These are phyloP conservation scores for Actinopyga echinites DNA, from an alignment of 53 echinoderm and acorn worm species.

Conservation along the genomic window DNA sequence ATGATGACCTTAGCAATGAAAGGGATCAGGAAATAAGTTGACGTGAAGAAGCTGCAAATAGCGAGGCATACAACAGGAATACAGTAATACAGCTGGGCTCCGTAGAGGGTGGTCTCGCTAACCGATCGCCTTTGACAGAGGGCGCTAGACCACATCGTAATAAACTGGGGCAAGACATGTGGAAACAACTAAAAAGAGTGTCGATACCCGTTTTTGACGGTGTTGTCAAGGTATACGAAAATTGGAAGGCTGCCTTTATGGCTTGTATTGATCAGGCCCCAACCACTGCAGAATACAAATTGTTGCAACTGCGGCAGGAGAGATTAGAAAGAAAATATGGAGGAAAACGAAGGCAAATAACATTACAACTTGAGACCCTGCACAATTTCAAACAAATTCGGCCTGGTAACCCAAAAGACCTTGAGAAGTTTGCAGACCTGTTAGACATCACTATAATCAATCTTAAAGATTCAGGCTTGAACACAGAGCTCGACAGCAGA, in stretches of 20 bases:
- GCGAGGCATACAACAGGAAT: no score
- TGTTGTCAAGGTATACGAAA: neutral
- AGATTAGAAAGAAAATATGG: slow-evolving; percentile 10
- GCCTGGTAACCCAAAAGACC: slow-evolving; percentile 8
- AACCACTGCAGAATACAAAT: no score
- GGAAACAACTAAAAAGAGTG: slow-evolving; percentile 22
- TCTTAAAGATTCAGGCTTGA: neutral
- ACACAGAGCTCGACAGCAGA: neutral
- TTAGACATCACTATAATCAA: slow-evolving; percentile 11
- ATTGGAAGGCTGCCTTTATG: slow-evolving; percentile 2
- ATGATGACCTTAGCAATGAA: no score
- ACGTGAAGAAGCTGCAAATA: no score
- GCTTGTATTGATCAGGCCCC: neutral
- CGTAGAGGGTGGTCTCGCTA: no score
- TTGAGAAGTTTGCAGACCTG: slow-evolving; percentile 32
- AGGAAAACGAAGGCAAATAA: neutral
- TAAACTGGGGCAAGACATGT: slow-evolving; percentile 1
- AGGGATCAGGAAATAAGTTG: no score
- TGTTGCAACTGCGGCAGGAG: neutral
- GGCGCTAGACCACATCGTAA: no score
- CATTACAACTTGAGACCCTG: neutral
- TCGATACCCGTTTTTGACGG: slow-evolving; percentile 18
- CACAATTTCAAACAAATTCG: slow-evolving; percentile 9
- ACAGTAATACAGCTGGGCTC: no score
- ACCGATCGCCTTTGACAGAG: no score